Percentiles rank a stretch among this genome's conserved stretches.
Evolutionary conservation across 2,797 vertebrate genomes (phyloP).

Genomic region (Spinus olivaceus): DNA sequence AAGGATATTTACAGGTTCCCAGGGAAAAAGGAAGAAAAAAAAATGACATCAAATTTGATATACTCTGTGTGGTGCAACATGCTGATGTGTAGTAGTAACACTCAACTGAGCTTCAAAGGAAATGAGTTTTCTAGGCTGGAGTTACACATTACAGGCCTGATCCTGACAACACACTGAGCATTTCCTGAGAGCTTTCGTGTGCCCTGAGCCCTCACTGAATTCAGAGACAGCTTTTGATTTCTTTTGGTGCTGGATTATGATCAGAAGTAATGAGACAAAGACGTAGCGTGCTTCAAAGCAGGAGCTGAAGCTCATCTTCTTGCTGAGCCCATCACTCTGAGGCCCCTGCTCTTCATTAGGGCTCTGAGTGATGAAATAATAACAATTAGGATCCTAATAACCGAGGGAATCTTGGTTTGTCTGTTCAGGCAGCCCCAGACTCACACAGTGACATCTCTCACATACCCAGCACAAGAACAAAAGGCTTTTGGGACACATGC

Average conservation of each 20-base stretch:
- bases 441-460: neutral
- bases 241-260: conserved; percentile 28
- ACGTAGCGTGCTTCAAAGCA: neutral
- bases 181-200: neutral
- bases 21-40: conserved; percentile 57
- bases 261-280: conserved; percentile 41
- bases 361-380: neutral
- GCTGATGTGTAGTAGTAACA: conserved; percentile 19
- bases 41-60: conserved; percentile 68
- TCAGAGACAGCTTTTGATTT: conserved; percentile 26
- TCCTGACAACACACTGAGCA: conserved; percentile 39
- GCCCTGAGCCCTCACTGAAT: neutral
- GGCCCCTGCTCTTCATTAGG: neutral
- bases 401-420: neutral
- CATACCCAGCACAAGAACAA: neutral
- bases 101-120: conserved; percentile 50
- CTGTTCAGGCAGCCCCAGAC: neutral
- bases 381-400: neutral
- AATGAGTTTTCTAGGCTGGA: conserved; percentile 56
- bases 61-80: conserved; percentile 50
- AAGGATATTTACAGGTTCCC: conserved; percentile 71
- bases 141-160: conserved; percentile 39
- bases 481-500: neutral
- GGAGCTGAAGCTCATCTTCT: neutral
- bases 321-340: neutral